phyloP scores from a whole-genome alignment of 2,888 invertebrate genomes.

The Patella caerulea region DNA sequence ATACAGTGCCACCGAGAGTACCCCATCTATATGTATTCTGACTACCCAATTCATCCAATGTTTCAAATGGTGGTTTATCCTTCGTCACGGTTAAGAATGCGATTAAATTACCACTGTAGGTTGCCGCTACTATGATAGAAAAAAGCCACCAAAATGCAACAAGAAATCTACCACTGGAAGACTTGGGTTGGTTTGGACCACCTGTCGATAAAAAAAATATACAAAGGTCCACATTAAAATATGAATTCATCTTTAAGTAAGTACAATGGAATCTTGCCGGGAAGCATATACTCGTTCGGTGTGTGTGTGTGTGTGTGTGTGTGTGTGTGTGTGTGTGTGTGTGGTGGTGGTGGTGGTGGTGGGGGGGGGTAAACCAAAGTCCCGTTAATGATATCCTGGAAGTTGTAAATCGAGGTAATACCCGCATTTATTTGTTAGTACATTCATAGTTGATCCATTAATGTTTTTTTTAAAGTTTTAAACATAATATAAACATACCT shows the following conservation, averaged over 20 bases:
- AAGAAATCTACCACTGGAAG: constrained; percentile 52
- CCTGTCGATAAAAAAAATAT: constrained; percentile 33
- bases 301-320: too few species aligned
- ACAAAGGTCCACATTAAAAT: neutral
- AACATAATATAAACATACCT: neutral
- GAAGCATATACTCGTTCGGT: too few species aligned
- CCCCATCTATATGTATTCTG: constrained; percentile 56
- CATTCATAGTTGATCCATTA: too few species aligned
- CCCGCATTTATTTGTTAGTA: too few species aligned
- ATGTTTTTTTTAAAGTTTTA: too few species aligned
- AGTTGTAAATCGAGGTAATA: too few species aligned
- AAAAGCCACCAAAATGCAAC: constrained; percentile 58
- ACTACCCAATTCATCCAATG: constrained; percentile 48
- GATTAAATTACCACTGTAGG: constrained; percentile 65
- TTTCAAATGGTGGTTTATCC: constrained; percentile 55
- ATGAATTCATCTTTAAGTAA: too few species aligned
- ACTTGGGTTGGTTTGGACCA: constrained; percentile 49
- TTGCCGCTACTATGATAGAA: constrained; percentile 58
- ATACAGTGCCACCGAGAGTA: constrained; percentile 44
- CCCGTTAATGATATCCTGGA: too few species aligned
- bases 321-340: too few species aligned
- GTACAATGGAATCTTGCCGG: too few species aligned
- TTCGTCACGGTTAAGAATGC: constrained; percentile 63
- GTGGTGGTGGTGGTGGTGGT: too few species aligned
- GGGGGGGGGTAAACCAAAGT: too few species aligned